Evolutionary conservation across 2,113 vertebrate genomes (phyloP).

Genomic region (Vanacampus margaritifer): DNA sequence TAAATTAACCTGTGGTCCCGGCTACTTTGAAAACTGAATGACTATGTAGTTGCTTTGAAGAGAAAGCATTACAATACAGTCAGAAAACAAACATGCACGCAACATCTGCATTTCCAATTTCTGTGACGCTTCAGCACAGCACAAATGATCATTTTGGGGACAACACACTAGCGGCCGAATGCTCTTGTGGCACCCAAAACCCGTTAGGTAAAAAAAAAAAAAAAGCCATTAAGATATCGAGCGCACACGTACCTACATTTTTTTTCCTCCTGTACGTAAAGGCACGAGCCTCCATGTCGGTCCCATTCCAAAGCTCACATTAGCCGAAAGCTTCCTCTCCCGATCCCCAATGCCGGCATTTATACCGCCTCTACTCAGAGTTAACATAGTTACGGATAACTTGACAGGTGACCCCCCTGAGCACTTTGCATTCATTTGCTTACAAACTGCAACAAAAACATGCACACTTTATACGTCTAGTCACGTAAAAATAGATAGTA

Average conservation of each 20-base stretch:
- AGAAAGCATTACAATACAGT: neutral
- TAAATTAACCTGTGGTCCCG: neutral
- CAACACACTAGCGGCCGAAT: too few species aligned
- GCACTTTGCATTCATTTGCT: conserved; percentile 50
- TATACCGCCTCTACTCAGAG: conserved; percentile 60
- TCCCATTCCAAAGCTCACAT: conserved; percentile 55
- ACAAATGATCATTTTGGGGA: neutral
- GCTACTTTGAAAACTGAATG: neutral
- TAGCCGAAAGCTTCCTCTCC: conserved; percentile 24
- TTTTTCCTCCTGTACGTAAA: conserved; percentile 72
- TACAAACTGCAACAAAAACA: conserved; percentile 23
- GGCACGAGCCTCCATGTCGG: conserved; percentile 67
- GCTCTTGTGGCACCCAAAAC: too few species aligned
- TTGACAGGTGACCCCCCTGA: conserved; percentile 57
- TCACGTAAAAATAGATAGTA: conserved; percentile 15
- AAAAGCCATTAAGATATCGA: conserved; percentile 16
- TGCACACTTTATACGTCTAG: conserved; percentile 18
- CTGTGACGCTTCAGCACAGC: neutral
- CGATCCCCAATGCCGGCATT: conserved; percentile 52
- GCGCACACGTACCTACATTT: conserved; percentile 69
- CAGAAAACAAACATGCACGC: neutral
- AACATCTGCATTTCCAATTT: neutral
- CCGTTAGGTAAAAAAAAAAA: neutral
- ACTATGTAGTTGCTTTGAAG: neutral
- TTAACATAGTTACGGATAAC: conserved; percentile 66